Base-by-base conservation (phyloP, 1,140 invertebrate genomes). In the Drosophila seguyi region DNA sequence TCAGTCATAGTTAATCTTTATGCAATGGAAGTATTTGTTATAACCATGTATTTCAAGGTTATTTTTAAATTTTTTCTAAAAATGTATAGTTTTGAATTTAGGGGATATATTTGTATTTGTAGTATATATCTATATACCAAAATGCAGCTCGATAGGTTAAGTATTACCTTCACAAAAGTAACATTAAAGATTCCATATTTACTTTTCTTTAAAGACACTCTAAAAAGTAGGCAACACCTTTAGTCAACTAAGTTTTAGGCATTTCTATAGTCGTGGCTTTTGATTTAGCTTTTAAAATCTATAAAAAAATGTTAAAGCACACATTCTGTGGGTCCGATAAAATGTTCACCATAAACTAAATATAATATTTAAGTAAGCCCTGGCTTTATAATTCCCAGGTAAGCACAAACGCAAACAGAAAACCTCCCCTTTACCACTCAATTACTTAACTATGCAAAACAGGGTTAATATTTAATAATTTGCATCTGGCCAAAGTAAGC, bases 391-490 rank as follows among this genome's bases (percentile, higher is more conserved):
- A 34, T 25, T 31, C 22, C 3, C 14, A 4, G 36, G 7, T 22
- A 29, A 31, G 48, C 18, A 48, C 13, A 18, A 41, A 0, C 5
- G 20, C 29, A n/a, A 57, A 68, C 31, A n/a, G 1, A 20, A 34
- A 57, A 71, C 34, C 44, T 69, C 6, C 6, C 20, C n/a, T 6
- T 34, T 10, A 18, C 20, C 7, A 14, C 20, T 25, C 27, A 39
- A 14, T 18, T 34, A 11, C 20, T 67, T 53, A 22, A 8, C 29
- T 20, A 71, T 34, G 36, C 45, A 56, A 50, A 29, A 11, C 14
- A 6, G 16, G 18, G 2, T 72, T 1, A 72, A 72, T 72, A 72
- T n/a, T 72, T 72, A 22, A 72, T 50, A 16, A 20, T 11, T 50
- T 42, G 36, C 56, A 41, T 50, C 14, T 27, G 20, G 14, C 44